Evolutionary conservation across 2,888 invertebrate genomes (phyloP), one percentile per base, ranked within the genome.

Genomic region (Chalcosyrphus nemorum): DNA sequence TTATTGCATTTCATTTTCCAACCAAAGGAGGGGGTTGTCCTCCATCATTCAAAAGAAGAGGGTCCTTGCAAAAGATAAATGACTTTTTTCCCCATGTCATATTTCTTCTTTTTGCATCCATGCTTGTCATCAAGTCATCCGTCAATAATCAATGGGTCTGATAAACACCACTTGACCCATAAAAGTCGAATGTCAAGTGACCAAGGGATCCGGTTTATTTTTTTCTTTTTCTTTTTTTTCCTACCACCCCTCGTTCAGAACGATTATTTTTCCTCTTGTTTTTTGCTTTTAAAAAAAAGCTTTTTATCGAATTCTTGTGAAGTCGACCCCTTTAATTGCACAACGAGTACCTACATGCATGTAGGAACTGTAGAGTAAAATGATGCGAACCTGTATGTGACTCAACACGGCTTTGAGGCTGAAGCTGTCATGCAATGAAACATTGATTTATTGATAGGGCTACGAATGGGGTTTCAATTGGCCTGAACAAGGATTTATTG

Each of bases 111-210:
- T 24, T 9, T 50, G 50, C 52, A 65, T 57, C 56, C 76, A 57
- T 76, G 74, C 68, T 50, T 57, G 63, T 68, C 81, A 76, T 65
- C 57, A 65, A 81, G 76, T 71, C 63, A 71, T 65, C 71, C 59
- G 70, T 57, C 81, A 81, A 74, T 80, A 81, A 81, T 59, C 70
- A 71, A 76, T 71, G 71, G 59, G 43, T 52, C 65, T 66, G 70
- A 76, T 71, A 81, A 71, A 71, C 57, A 81, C 59, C 76, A 59
- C 57, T 76, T 81, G 81, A 81, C 81, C 70, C 76, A 81, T 76
- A 76, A 76, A 75, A 61, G 74, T 81, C 63, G 63, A 81, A 81
- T 75, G 81, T 75, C 75, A 81, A 81, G 68, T 75, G 52, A 56
- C 68, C 63, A 43, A 65, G 50, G 50, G 65, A 54, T 43, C 38